Conservation (phyloP, 2,113 vertebrate species). For the Cranoglanis bouderius region DNA sequence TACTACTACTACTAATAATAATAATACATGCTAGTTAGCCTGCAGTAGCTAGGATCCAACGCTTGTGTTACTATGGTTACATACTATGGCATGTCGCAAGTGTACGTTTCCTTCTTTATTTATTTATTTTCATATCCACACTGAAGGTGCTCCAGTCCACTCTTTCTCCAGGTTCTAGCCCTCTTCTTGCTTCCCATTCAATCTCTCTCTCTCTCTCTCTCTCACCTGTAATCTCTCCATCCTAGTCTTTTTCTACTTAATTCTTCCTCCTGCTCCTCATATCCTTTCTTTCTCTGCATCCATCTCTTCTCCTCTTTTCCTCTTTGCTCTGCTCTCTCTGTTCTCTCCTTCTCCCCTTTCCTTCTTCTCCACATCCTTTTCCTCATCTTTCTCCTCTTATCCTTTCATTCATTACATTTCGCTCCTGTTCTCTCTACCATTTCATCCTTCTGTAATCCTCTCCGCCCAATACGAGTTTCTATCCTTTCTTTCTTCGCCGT, state of each 20-base stretch:
- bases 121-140: not conserved
- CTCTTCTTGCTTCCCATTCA: not conserved
- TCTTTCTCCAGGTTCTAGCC: not conserved
- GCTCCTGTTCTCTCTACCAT: not conserved
- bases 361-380: not conserved
- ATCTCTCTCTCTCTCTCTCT: not conserved
- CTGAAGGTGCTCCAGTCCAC: not conserved
- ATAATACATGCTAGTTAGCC: not conserved
- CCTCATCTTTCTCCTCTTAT: not conserved
- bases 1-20: too few relatives aligned
- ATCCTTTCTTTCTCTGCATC: not conserved
- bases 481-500: not conserved
- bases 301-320: not conserved
- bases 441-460: not conserved
- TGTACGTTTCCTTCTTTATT: not conserved
- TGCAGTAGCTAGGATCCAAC: not conserved
- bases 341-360: not conserved
- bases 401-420: not conserved
- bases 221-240: not conserved
- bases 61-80: not conserved
- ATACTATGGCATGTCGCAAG: not conserved
- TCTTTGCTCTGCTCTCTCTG: not conserved
- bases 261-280: not conserved
- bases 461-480: not conserved
- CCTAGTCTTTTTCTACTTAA: not conserved